Evolutionary conservation across 2,888 invertebrate species (phyloP), one percentile per base, ranked within the genome.

Genomic region (Cheilosia variabilis): DNA sequence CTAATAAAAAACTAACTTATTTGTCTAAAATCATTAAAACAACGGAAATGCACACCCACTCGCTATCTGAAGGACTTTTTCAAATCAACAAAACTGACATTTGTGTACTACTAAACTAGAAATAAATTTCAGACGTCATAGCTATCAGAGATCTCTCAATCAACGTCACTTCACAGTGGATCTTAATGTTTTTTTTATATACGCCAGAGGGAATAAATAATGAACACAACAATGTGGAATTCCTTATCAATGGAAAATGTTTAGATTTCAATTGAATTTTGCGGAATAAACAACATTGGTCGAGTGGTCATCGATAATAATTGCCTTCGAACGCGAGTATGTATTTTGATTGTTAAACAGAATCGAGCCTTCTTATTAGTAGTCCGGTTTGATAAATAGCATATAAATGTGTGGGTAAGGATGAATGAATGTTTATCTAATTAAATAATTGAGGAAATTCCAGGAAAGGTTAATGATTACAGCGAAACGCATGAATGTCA

Each of bases 181-280:
- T n/a, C n/a, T 17, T n/a, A 45, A n/a, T 2, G 45, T 45, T 47
- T 17, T 47, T 19, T 45, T 45, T 45, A 27, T 34, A 17, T n/a
- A 34, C 17, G 17, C 34, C 17, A 55, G 5, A 34, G 1, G 10
- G 17, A 34, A 31, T 34, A n/a, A 19, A 31, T 17, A 17, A 34
- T 34, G 34, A 34, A 17, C 31, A 55, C n/a, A 17, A 3, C 34
- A 31, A 31, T 15, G 22, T 52, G 52, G 24, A 52, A 22, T 22
- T 24, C 9, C 37, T 55, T 55, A 34, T 55, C 55, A 55, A 55
- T 55, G 55, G 10, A 34, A 34, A 55, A 7, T 55, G 7, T 9
- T 10, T 19, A 27, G 53, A 53, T 55, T n/a, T 9, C 4, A 24
- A 15, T 55, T 7, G 17, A 55, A 31, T 34, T 19, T 13, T 17